Evolutionary conservation across 2,797 vertebrate species (phyloP), one percentile per base, ranked within the genome.

Genomic region (Chloroceryle amazona): DNA sequence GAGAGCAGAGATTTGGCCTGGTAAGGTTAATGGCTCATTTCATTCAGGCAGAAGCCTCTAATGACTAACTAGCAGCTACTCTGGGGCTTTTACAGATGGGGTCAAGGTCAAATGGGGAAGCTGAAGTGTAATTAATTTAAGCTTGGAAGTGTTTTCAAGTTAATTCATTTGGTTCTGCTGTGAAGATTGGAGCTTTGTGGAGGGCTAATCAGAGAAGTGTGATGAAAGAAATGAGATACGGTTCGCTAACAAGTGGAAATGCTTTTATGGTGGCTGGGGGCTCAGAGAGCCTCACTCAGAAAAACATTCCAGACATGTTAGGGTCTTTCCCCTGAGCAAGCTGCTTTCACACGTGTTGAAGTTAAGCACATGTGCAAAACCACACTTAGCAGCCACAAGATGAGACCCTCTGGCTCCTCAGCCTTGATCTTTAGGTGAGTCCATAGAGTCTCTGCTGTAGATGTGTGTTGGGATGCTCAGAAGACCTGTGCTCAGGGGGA

Each of bases 81-180:
- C 52, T 71, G 67, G 80, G 54, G 83, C 74, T 89, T 93, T 93
- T 94, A 82, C 54, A 90, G 86, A 57, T 1, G 16, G 71, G 86
- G 88, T 95, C 94, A 95, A 89, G 93, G 96, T 96, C 86, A 92
- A 85, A 89, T 81, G 0, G 15, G 60, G 93, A 97, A 96, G 78
- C 81, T 96, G 90, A 49, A 78, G 37, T 82, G 67, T 94, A 96
- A 90, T 97, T 97, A 96, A 93, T 93, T 92, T 80, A 96, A 87
- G 88, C 88, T 95, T 65, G 78, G 70, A 91, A 91, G 39, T 55
- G 47, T 90, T 90, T 94, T 93, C 63, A 66, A 94, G 86, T 88
- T 90, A 94, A 92, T 96, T 95, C 47, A 8, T 87, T 95, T 87
- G 76, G 41, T 89, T 95, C 75, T 94, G 73, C 78, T 89, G 83